Evolutionary conservation across 2,888 invertebrate genomes (phyloP).

Genomic region (Alloscopus bannaensis): DNA sequence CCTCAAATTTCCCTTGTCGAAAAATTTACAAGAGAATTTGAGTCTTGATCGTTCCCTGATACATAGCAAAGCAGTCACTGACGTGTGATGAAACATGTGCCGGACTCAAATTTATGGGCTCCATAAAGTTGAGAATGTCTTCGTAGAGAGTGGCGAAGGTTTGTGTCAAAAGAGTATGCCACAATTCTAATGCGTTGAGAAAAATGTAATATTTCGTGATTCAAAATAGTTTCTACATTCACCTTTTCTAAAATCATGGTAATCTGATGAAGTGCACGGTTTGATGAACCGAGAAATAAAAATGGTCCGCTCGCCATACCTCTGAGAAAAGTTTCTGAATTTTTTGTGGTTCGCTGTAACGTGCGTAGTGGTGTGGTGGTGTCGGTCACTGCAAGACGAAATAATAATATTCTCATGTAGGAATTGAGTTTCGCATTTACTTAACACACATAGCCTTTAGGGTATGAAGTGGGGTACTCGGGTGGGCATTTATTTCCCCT

Average conservation of each 20-base stretch:
- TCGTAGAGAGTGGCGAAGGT: background rate
- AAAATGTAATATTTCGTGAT: constrained; percentile 17
- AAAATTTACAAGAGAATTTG: constrained; percentile 1
- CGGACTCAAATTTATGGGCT: constrained; percentile 5
- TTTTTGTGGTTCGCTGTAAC: no score
- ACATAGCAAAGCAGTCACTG: background rate
- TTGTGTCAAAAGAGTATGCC: no score
- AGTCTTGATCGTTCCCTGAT: constrained; percentile 3
- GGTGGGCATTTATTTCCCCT: no score
- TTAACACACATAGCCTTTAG: no score
- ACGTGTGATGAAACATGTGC: constrained; percentile 19
- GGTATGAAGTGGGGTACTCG: no score
- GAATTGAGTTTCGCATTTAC: no score
- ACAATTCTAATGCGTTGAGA: background rate
- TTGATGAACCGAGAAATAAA: background rate
- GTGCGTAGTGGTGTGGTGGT: no score
- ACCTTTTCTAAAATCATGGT: no score
- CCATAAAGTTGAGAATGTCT: constrained; percentile 1
- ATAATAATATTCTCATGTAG: no score
- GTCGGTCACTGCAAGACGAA: no score
- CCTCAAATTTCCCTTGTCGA: background rate
- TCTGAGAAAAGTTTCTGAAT: no score
- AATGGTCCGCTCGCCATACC: background rate
- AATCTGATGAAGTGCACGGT: background rate
- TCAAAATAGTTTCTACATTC: constrained; percentile 13